Evolutionary conservation across 2,888 invertebrate genomes (phyloP), one percentile per base, ranked within the genome.

Genomic region (Sesamia inferens): DNA sequence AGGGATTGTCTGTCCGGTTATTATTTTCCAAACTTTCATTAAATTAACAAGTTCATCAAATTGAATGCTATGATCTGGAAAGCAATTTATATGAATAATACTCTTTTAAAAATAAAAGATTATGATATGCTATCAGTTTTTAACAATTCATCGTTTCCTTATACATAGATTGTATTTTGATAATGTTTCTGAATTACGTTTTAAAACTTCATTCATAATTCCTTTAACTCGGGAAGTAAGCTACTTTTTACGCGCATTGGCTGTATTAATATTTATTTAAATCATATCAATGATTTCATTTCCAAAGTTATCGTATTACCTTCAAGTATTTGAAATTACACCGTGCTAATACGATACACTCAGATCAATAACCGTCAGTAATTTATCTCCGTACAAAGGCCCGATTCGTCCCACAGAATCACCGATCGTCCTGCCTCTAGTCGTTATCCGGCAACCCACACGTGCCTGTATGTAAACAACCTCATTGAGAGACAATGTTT

Each of bases 391-490:
- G 51, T 39, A 61, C 61, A 65, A 71, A 65, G 39, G n/a, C 66
- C 31, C 51, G 51, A 68, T 42, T 63, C 62, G 57, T 75, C 62
- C 73, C 54, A 76, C 81, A 62, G 31, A 75, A 81, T 85, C 76
- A 74, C 24, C n/a, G 68, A 51, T 64, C 62, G 74, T 83, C 72
- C 73, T 70, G 62, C 71, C 71, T 66, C 66, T 64, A 66, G 76
- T 71, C 62, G 62, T 73, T 85, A 73, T 68, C 69, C 72, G 78
- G 54, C 71, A 63, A 59, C 73, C 76, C 88, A 90, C 90, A 89
- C 90, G 89, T 87, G 90, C 82, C 84, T 70, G 62, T 68, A 74
- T 86, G 87, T 88, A 90, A 91, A 91, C 88, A 90, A 74, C 68
- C 70, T 76, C 82, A 85, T 86, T 85, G 84, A 85, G 74, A 68